Evolutionary conservation across 2,113 vertebrate genomes (phyloP).

Genomic region (Atrichornis clamosus): DNA sequence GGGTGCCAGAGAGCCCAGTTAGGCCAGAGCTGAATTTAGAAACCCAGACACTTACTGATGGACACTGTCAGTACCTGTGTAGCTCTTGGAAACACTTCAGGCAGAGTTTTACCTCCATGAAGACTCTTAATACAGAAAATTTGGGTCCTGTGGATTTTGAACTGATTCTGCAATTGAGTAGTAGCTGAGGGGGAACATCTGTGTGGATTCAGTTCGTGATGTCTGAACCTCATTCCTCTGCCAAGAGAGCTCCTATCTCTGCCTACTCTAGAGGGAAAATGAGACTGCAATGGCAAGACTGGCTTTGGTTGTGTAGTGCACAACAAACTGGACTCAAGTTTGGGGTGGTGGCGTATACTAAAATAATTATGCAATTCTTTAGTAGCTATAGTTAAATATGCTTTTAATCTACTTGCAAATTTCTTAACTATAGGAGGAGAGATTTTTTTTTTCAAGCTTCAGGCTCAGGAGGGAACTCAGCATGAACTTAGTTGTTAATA

Average conservation of each 20-base stretch:
- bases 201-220: background rate
- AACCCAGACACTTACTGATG: background rate
- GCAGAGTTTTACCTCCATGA: background rate
- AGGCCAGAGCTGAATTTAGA: background rate
- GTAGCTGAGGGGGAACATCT: background rate
- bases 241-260: background rate
- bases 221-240: background rate
- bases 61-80: no score
- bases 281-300: background rate
- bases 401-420: background rate
- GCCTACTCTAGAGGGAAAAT: background rate
- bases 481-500: background rate
- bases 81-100: background rate
- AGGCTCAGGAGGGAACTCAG: background rate
- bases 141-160: background rate
- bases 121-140: background rate
- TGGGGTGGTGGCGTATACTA: background rate
- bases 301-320: background rate
- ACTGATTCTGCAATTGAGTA: background rate
- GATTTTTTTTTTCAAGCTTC: background rate
- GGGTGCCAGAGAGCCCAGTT: background rate
- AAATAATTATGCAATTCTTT: background rate
- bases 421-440: background rate
- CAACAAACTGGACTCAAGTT: background rate
- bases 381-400: background rate